Base-by-base conservation (phyloP, 2,113 vertebrate genomes). In the Lampris incognitus region DNA sequence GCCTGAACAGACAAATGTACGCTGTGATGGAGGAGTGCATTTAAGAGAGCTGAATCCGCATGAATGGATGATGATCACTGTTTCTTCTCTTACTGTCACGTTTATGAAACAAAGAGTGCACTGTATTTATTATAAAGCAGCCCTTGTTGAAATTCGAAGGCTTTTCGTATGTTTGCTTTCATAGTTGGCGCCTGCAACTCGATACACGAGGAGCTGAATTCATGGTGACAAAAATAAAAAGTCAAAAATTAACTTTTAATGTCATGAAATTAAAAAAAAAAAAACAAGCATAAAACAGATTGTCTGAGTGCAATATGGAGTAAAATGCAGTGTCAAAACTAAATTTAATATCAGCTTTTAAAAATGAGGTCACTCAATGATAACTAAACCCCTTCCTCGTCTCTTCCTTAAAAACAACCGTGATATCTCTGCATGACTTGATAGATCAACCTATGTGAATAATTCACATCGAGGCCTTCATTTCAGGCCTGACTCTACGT, bases 301-400 rank as follows among this genome's bases (percentile, higher is more conserved):
- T 90, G 91, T 92, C 91, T 81, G 79, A 83, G 83, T 87, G 89
- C 87, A 88, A 87, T 7, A 67, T 75, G 69, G 74, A 83, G 69
- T 82, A 78, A 80, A 76, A 77, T 66, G n/a, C 69, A 74, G 66
- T 59, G 65, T 66, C 63, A 10, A 59, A 44, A 49, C 24, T 50
- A 38, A 44, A 39, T 36, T 44, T 10, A 58, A 24, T 58, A 9
- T 42, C 52, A 48, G 41, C 51, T 39, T 48, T 61, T 72, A 77
- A 64, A 62, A 73, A 82, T 60, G 50, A 44, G 9, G 36, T 44
- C 57, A 59, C 38, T 10, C 9, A 39, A 59, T 10, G 10, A 52
- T 10, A 59, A 3, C 4, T 46, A 51, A 72, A 71, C 54, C 41
- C n/a, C 57, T 38, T 55, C 41, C 24, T 61, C 56, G 39, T 62